Base-by-base conservation (phyloP, 2,888 invertebrate genomes). In the Idaea straminata region DNA sequence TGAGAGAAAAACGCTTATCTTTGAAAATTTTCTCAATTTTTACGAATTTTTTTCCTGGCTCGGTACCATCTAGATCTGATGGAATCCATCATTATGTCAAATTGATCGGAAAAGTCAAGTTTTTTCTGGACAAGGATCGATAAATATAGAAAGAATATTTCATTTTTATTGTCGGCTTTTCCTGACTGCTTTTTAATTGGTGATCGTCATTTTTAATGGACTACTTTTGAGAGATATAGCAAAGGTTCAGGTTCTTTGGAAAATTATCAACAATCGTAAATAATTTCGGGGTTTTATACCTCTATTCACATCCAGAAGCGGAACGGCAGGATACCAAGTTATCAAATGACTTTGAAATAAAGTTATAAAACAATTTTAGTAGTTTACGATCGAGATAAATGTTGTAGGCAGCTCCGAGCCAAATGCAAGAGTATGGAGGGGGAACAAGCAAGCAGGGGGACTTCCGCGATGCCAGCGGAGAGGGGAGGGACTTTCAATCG, bases 351-450 rank as follows among this genome's bases (percentile, higher is more conserved):
- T 13, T 13, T 13, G 47, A 47, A 47, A 47, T 47, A 47, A 13
- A 13, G 47, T 47, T 7, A 6, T 47, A 47, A 47, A 47, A 47
- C 47, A 47, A 47, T 6, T 47, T 47, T 47, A 3, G 47, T 10
- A 0, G 10, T 47, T 47, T 47, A 47, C 47, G 13, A 47, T 47
- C 47, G 47, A 47, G 58, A 64, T 68, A 34, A 25, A 35, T 65
- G 62, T 81, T 79, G 10, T 74, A 87, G 87, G 77, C 69, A 76
- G 74, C 78, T 74, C 68, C 78, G 69, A 87, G 84, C 83, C 89
- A 85, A 87, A 92, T 92, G 92, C 92, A 91, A 91, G 92, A 92
- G 78, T 90, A 91, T 92, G 92, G 87, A 81, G 83, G 84, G 76
- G 82, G 84, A 69, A 82, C 91, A 69, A 89, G 75, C 77, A 89